Percentiles rank a stretch among this genome's conserved stretches.
Conservation (phyloP, 2,797 vertebrate genomes). For the Anomalospiza imberbis region DNA sequence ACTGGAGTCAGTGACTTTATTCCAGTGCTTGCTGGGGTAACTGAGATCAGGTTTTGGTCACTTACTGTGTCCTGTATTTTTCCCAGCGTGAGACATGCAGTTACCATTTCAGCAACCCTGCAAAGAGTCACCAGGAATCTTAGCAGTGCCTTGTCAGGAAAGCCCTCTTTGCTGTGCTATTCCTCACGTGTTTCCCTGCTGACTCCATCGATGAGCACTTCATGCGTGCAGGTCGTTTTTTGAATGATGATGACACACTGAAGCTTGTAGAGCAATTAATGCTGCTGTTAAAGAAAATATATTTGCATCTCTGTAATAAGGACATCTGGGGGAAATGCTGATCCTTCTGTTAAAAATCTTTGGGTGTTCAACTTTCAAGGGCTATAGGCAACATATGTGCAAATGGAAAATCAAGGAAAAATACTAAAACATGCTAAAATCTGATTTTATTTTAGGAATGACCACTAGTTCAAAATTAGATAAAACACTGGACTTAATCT, state of each 20-base stretch:
- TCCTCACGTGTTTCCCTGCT: slow-evolving; percentile 19
- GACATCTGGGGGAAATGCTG: slow-evolving; percentile 44
- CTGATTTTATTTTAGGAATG: not conserved
- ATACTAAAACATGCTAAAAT: not conserved
- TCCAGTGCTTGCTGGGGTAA: not conserved
- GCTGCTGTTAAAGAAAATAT: slow-evolving; percentile 44
- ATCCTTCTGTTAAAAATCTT: slow-evolving; percentile 39
- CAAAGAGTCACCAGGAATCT: not conserved
- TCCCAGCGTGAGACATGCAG: not conserved
- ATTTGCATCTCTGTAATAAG: slow-evolving; percentile 48
- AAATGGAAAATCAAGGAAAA: slow-evolving; percentile 17
- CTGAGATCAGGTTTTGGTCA: not conserved
- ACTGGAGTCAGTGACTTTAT: not conserved
- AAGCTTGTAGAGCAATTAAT: slow-evolving; percentile 51
- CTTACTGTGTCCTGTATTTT: not conserved
- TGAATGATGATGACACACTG: slow-evolving; percentile 34
- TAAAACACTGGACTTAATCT: not conserved
- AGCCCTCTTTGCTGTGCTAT: not conserved
- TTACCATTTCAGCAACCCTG: not conserved
- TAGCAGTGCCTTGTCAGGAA: not conserved
- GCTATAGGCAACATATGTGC: not conserved
- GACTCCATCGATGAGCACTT: not conserved
- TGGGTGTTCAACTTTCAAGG: not conserved
- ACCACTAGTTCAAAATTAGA: not conserved
- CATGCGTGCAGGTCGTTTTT: slow-evolving; percentile 18